phyloP scores from a whole-genome alignment of 1,140 invertebrate genomes.

The Alviniconcha marisindica region DNA sequence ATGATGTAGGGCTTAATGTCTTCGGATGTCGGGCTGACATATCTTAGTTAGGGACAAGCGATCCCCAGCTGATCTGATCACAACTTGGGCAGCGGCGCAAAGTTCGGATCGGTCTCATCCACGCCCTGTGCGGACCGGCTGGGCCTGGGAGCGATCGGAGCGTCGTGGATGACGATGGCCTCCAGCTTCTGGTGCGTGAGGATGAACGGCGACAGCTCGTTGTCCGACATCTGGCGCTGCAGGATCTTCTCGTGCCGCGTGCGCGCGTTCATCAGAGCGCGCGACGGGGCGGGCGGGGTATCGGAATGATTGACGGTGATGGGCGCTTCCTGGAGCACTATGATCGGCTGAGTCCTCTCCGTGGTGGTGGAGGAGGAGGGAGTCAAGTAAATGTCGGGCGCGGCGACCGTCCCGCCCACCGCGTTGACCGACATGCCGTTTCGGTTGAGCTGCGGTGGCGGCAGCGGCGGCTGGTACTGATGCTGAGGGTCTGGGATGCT shows the following conservation, averaged over 20 bases:
- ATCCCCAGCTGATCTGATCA: not conserved
- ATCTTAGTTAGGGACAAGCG: not conserved
- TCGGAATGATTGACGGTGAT: slow-evolving; percentile 49
- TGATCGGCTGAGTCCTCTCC: slow-evolving; percentile 54
- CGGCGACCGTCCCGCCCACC: not conserved
- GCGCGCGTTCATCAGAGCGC: slow-evolving; percentile 55
- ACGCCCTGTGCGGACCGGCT: not conserved
- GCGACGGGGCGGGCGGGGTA: slow-evolving; percentile 35
- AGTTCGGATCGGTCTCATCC: not conserved
- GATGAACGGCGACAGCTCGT: slow-evolving; percentile 64
- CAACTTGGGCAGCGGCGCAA: slow-evolving; percentile 13
- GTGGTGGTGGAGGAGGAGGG: slow-evolving; percentile 12
- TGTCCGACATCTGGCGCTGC: slow-evolving; percentile 61
- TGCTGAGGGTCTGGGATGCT: not conserved
- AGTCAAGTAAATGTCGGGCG: slow-evolving; percentile 11
- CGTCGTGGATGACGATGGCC: slow-evolving; percentile 67
- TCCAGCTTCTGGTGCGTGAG: slow-evolving; percentile 62
- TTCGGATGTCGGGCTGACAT: no score
- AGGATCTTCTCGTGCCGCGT: slow-evolving; percentile 63
- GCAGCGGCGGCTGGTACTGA: not conserved
- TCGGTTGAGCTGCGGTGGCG: not conserved
- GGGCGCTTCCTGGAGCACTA: slow-evolving; percentile 64
- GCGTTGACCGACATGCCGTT: slow-evolving; percentile 31
- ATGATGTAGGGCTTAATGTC: not conserved
- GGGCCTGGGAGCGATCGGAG: slow-evolving; percentile 38